Conservation (phyloP, 2,888 invertebrate species). For the Brenthis ino region DNA sequence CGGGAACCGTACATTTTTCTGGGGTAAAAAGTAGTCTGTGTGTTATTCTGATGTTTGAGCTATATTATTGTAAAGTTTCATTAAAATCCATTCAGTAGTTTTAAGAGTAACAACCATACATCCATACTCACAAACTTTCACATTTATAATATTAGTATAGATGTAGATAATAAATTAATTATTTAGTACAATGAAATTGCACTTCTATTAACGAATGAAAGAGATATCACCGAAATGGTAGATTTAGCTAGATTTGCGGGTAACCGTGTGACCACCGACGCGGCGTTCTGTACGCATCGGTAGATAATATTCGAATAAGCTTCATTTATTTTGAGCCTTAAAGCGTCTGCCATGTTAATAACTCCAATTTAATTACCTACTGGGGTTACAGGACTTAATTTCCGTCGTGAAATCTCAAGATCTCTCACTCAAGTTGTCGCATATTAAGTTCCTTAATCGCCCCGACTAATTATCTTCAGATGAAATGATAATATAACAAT, state of each 20-base stretch:
- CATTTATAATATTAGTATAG: too few species aligned
- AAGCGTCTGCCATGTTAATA: constrained; percentile 47
- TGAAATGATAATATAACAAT: constrained; percentile 21
- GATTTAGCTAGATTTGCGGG: constrained; percentile 46
- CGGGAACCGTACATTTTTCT: too few species aligned
- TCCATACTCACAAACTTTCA: too few species aligned
- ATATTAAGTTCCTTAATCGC: constrained; percentile 43
- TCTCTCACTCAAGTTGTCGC: constrained; percentile 43
- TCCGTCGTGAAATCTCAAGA: constrained; percentile 46
- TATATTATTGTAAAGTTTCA: too few species aligned
- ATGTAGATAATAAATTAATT: too few species aligned
- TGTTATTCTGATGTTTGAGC: too few species aligned
- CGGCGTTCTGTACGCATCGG: constrained; percentile 40
- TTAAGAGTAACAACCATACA: too few species aligned
- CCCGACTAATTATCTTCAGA: constrained; percentile 33
- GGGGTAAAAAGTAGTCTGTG: too few species aligned
- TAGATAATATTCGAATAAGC: constrained; percentile 49
- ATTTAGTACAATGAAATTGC: constrained; percentile 14
- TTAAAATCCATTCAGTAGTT: too few species aligned
- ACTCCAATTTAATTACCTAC: constrained; percentile 55
- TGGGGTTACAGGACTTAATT: constrained; percentile 50
- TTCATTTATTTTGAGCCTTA: constrained; percentile 48
- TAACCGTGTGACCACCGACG: constrained; percentile 41
- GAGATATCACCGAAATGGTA: constrained; percentile 27
- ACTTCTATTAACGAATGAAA: constrained; percentile 18